Evolutionary conservation across 2,797 vertebrate genomes (phyloP).

Genomic region (Xenopus petersii): DNA sequence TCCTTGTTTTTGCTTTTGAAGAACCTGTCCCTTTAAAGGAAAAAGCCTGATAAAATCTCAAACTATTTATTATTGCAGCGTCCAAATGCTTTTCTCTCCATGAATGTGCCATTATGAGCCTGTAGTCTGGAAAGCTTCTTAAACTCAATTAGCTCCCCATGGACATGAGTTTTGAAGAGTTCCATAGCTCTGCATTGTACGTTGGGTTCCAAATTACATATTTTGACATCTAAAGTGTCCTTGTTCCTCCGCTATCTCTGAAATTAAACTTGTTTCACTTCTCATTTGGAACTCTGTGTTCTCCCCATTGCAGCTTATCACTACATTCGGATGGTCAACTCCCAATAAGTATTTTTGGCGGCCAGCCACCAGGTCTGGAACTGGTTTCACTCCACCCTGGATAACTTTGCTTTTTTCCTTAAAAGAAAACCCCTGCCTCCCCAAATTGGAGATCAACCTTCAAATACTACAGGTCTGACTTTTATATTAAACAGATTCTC

Average conservation of each 20-base stretch:
- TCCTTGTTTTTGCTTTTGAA: too few relatives aligned
- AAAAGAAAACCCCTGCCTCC: background rate
- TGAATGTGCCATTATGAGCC: background rate
- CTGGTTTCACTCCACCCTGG: conserved; percentile 13
- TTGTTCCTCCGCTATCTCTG: conserved; percentile 30
- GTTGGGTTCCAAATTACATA: conserved; percentile 13
- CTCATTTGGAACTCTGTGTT: conserved; percentile 34
- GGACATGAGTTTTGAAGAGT: conserved; percentile 26
- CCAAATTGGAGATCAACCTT: conserved; percentile 6
- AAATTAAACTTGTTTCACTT: background rate
- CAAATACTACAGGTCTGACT: conserved; percentile 1
- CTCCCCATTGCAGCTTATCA: conserved; percentile 34
- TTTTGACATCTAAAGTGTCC: conserved; percentile 30
- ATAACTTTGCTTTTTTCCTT: background rate
- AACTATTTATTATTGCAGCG: conserved; percentile 8
- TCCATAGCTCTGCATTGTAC: conserved; percentile 20
- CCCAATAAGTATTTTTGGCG: conserved; percentile 15
- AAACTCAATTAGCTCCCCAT: conserved; percentile 24
- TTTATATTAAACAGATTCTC: conserved; percentile 35
- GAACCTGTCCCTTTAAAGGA: too few relatives aligned
- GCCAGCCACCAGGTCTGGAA: conserved; percentile 14
- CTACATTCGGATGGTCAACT: conserved; percentile 5
- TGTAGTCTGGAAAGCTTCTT: conserved; percentile 27
- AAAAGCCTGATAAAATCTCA: background rate
- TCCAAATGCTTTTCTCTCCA: background rate